Evolutionary conservation across 2,113 vertebrate genomes (phyloP).

Genomic region (Xerus inauris): DNA sequence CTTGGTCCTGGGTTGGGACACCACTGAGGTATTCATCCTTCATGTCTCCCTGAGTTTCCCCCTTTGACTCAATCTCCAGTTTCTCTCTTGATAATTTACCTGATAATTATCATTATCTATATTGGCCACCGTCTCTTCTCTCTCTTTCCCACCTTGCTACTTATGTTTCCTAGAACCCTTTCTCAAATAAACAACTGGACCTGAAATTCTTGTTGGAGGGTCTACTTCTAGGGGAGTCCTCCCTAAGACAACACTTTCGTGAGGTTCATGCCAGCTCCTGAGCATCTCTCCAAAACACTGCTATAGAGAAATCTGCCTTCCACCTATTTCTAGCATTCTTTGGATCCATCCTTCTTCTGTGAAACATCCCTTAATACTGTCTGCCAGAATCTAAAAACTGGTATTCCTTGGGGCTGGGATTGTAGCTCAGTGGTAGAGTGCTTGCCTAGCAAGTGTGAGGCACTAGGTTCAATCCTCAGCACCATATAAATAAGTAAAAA

Average conservation of each 20-base stretch:
- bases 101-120: background rate
- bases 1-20: background rate
- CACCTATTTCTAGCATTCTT: background rate
- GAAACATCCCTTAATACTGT: background rate
- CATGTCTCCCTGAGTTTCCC: background rate
- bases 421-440: too few species aligned
- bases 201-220: background rate
- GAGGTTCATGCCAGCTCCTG: background rate
- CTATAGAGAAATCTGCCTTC: background rate
- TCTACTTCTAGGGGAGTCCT: background rate
- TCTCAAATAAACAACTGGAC: background rate
- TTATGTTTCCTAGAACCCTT: background rate
- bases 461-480: too few species aligned
- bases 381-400: background rate
- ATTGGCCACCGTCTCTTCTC: background rate
- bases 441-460: too few species aligned
- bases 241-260: background rate
- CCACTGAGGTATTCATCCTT: background rate
- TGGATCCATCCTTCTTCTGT: background rate
- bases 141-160: background rate
- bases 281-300: background rate
- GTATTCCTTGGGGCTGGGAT: background rate
- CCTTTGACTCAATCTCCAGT: background rate
- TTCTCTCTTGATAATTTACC: background rate
- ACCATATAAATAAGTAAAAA: too few species aligned